phyloP scores from a whole-genome alignment of 2,797 vertebrate species.

The Taeniopygia guttata region DNA sequence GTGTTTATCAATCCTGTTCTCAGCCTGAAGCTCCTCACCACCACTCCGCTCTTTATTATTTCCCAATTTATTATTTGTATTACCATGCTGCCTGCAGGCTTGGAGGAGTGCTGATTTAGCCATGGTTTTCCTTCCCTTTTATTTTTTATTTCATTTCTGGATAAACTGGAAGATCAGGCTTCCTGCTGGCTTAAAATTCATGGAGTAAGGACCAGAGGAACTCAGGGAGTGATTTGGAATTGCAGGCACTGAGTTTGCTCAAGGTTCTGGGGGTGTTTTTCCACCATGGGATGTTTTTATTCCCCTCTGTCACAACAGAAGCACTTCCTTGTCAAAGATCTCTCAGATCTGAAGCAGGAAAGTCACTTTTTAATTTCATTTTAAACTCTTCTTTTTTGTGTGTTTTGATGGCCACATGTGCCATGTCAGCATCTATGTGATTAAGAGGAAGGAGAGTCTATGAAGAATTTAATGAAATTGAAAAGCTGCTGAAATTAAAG shows the following conservation, averaged over 20 bases:
- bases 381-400: not conserved
- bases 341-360: not conserved
- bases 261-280: not conserved
- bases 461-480: not conserved
- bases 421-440: not conserved
- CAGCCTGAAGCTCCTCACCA: not conserved
- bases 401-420: not conserved
- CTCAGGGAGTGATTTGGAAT: not conserved
- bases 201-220: not conserved
- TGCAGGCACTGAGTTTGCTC: not conserved
- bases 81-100: not conserved
- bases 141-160: not conserved
- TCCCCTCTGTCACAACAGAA: not conserved
- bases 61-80: constrained; percentile 35
- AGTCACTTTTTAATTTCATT: not conserved
- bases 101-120: not conserved
- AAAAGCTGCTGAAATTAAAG: not conserved
- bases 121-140: not conserved
- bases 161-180: not conserved
- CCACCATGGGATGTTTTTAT: not conserved
- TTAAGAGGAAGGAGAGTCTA: not conserved
- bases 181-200: not conserved
- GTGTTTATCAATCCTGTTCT: not conserved
- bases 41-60: constrained; percentile 9
- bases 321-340: not conserved